Evolutionary conservation across 1,140 invertebrate species (phyloP).

Genomic region (Colletes gigas): DNA sequence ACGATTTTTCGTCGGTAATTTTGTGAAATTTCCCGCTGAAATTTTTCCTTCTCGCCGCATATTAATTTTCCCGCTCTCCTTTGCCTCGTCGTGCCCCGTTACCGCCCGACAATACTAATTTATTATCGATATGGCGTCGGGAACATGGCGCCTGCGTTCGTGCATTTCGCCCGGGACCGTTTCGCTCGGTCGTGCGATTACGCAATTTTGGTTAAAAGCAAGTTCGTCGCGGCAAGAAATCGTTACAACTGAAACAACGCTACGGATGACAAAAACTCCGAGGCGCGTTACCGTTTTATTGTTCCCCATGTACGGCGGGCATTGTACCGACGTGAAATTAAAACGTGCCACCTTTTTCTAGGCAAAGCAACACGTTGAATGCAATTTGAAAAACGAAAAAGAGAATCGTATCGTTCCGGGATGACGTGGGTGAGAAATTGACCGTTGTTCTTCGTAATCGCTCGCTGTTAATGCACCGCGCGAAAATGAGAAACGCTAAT

Average conservation of each 20-base stretch:
- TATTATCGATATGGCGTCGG: not conserved
- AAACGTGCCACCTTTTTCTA: constrained; percentile 3
- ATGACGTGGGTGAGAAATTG: not conserved
- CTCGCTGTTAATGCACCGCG: not conserved
- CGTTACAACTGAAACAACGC: not conserved
- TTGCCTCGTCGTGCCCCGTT: not conserved
- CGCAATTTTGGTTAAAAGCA: not conserved
- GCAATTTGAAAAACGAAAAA: not conserved
- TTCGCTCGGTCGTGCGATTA: not conserved
- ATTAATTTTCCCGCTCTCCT: constrained; percentile 2
- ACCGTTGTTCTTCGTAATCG: not conserved
- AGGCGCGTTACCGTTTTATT: not conserved
- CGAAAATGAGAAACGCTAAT: too few species aligned
- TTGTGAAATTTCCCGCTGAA: constrained; percentile 34
- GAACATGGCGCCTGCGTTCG: not conserved
- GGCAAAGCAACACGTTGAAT: not conserved
- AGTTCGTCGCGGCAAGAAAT: not conserved
- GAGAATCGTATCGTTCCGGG: not conserved
- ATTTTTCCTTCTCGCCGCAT: not conserved
- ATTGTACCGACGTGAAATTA: constrained; percentile 10
- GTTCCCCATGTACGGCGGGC: not conserved
- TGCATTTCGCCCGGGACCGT: not conserved
- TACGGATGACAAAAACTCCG: not conserved
- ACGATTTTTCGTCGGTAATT: not conserved
- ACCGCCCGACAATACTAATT: not conserved